Percentiles rank a stretch among this genome's conserved stretches.
These are phyloP conservation scores for Aplidium turbinatum DNA, from an alignment of 23 tunicate species.

Conservation along the genomic window DNA sequence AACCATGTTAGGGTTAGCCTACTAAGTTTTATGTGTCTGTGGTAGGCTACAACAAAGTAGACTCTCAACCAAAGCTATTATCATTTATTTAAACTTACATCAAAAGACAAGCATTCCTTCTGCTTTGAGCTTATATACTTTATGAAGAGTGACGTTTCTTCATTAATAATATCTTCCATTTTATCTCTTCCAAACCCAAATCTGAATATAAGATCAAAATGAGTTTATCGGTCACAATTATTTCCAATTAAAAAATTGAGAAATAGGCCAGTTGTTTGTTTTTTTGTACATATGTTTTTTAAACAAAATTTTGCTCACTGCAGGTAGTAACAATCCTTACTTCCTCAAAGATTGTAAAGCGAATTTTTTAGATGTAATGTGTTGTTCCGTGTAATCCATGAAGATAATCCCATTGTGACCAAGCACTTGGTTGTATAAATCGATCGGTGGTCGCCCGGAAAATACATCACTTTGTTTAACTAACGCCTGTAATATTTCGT, in stretches of 20 bases:
- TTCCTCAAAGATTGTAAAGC: constrained; percentile 14
- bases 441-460: constrained; percentile 33
- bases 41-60: no score
- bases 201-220: neutral
- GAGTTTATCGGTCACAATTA: no score
- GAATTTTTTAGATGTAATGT: constrained; percentile 9
- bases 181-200: constrained; percentile 13
- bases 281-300: no score
- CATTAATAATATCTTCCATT: constrained; percentile 29
- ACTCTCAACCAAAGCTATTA: no score
- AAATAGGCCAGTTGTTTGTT: no score
- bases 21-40: no score
- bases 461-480: constrained; percentile 33
- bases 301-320: neutral
- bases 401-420: constrained; percentile 19
- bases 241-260: no score
- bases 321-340: neutral
- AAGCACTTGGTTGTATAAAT: constrained; percentile 18
- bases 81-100: no score
- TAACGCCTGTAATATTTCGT: constrained; percentile 24
- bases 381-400: constrained; percentile 23
- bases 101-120: neutral
- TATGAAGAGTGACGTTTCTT: neutral
- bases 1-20: no score
- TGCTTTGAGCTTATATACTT: neutral